Conservation (phyloP, 2,113 vertebrate genomes). For the Strix aluco region DNA sequence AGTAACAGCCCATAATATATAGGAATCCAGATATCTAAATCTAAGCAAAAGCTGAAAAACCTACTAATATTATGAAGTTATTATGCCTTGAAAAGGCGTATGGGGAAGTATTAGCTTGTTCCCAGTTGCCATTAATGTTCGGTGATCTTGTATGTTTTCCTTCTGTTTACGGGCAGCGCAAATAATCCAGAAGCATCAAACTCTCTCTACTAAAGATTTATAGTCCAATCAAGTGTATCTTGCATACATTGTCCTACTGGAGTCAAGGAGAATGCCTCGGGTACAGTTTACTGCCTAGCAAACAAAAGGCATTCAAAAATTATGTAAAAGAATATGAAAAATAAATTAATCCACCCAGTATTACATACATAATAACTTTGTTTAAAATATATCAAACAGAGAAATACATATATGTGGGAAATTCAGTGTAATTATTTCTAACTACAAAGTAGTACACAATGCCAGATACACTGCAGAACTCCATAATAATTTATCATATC, state of each 20-base stretch:
- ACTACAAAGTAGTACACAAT: not conserved
- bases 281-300: not conserved
- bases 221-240: not conserved
- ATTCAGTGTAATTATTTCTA: not conserved
- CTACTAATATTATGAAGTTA: not conserved
- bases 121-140: not conserved
- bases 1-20: not conserved
- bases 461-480: not conserved
- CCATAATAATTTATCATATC: not conserved
- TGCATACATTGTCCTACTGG: not conserved
- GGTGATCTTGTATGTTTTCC: not conserved
- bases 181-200: not conserved
- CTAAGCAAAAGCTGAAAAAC: not conserved
- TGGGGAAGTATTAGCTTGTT: not conserved
- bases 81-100: not conserved
- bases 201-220: not conserved
- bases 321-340: not conserved
- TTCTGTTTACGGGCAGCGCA: not conserved
- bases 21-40: not conserved
- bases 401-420: not conserved
- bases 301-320: not conserved
- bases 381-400: not conserved
- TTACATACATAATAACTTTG: not conserved
- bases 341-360: not conserved
- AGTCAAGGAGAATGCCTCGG: not conserved